Percentiles rank a stretch among this genome's conserved stretches.
Conservation (phyloP, 2,113 vertebrate species). For the Pao palembangensis region DNA sequence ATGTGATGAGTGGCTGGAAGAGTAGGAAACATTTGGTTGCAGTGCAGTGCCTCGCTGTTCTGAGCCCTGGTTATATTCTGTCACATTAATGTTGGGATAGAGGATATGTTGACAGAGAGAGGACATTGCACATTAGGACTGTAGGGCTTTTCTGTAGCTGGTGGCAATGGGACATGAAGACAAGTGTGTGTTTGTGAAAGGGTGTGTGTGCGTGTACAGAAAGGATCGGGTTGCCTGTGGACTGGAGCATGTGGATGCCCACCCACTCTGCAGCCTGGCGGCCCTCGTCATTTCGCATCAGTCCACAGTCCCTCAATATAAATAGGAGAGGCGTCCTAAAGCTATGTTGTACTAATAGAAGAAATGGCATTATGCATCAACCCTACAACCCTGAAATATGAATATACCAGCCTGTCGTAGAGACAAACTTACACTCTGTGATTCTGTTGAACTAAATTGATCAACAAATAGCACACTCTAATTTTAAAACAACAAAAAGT, state of each 20-base stretch:
- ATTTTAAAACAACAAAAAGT: too few species aligned
- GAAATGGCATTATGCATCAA: conserved; percentile 62
- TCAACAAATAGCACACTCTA: too few species aligned
- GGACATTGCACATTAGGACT: conserved; percentile 71
- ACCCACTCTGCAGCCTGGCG: conserved; percentile 70
- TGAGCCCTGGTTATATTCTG: conserved; percentile 63
- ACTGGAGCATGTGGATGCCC: conserved; percentile 73
- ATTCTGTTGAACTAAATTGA: conserved; percentile 12
- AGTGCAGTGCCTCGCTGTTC: conserved; percentile 45
- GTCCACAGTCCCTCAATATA: conserved; percentile 76
- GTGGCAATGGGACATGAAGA: conserved; percentile 65
- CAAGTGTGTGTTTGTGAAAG: conserved; percentile 60
- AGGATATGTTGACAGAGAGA: conserved; percentile 74
- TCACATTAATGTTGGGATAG: conserved; percentile 65
- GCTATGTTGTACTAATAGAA: conserved; percentile 62
- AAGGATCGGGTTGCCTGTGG: conserved; percentile 63
- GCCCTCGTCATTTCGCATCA: conserved; percentile 79
- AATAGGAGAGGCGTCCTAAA: conserved; percentile 75
- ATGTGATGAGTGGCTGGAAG: conserved; percentile 24
- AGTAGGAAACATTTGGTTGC: conserved; percentile 34
- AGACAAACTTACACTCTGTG: conserved; percentile 12
- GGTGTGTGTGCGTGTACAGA: conserved; percentile 36
- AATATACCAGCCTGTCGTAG: conserved; percentile 40
- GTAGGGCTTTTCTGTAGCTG: conserved; percentile 68
- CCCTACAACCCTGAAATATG: conserved; percentile 57